Conservation (phyloP, 2,113 vertebrate species). For the Spea bombifrons region DNA sequence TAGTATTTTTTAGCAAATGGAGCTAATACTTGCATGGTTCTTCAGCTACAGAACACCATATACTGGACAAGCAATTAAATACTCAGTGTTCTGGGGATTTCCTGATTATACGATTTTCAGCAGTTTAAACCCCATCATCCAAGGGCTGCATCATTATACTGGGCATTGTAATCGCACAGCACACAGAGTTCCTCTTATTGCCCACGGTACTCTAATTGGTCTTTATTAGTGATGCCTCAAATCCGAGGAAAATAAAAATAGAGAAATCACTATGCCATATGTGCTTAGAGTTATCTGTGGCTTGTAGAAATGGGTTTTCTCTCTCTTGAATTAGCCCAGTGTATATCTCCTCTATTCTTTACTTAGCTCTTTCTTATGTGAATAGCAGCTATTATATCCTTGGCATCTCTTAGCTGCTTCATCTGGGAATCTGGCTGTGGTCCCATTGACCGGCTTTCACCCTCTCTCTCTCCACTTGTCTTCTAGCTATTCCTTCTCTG, state of each 20-base stretch:
- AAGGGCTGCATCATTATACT: too few species aligned
- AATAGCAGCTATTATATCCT: constrained; percentile 41
- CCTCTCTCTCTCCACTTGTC: constrained; percentile 32
- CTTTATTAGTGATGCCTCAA: not conserved
- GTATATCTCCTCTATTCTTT: constrained; percentile 22
- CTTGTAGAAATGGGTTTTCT: constrained; percentile 17
- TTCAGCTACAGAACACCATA: too few species aligned
- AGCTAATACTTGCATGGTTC: too few species aligned
- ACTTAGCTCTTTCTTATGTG: constrained; percentile 39
- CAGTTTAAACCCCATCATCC: too few species aligned
- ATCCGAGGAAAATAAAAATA: not conserved
- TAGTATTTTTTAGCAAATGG: too few species aligned
- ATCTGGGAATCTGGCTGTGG: constrained; percentile 45
- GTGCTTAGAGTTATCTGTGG: not conserved
- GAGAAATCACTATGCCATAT: not conserved
- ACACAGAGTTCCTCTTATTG: too few species aligned
- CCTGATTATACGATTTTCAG: too few species aligned
- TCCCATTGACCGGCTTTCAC: constrained; percentile 45
- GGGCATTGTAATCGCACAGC: too few species aligned
- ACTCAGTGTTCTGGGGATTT: too few species aligned
- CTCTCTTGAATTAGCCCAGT: constrained; percentile 10
- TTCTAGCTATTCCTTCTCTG: constrained; percentile 30
- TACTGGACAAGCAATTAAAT: too few species aligned
- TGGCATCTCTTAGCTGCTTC: constrained; percentile 36
- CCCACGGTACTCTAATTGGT: not conserved